Evolutionary conservation across 1,140 invertebrate species (phyloP).

Genomic region (Drosophila suzukii): DNA sequence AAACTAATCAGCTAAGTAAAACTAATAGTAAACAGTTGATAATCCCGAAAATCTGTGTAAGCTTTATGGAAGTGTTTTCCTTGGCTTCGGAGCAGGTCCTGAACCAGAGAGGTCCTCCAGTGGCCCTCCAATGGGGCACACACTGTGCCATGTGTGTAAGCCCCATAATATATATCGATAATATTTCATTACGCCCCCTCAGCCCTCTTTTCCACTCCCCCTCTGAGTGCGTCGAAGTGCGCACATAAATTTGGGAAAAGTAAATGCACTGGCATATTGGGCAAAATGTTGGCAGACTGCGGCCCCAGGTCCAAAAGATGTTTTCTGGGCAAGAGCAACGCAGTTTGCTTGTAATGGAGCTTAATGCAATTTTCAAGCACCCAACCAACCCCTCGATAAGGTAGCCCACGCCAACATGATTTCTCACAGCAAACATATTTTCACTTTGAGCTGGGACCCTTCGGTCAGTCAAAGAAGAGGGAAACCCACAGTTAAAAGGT

Average conservation of each 20-base stretch:
- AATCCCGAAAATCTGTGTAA: conserved; percentile 28
- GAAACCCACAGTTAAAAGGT: conserved; percentile 8
- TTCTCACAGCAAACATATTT: conserved; percentile 64
- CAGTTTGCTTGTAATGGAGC: conserved; percentile 67
- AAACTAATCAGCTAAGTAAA: conserved; percentile 37
- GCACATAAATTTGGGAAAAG: conserved; percentile 74
- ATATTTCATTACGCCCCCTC: conserved; percentile 69
- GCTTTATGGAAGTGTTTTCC: conserved; percentile 23
- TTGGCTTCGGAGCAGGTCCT: conserved; percentile 6
- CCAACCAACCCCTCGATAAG: conserved; percentile 12
- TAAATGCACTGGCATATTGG: conserved; percentile 80
- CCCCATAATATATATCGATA: conserved; percentile 77
- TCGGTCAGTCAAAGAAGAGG: conserved; percentile 13
- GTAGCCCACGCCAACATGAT: conserved; percentile 43
- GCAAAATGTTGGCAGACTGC: conserved; percentile 37
- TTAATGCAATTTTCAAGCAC: conserved; percentile 66
- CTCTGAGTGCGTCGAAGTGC: conserved; percentile 60
- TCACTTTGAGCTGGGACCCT: conserved; percentile 30
- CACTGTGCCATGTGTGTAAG: conserved; percentile 58
- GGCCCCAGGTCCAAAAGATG: conserved; percentile 27
- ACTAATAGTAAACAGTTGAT: conserved; percentile 47
- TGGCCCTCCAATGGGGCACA: conserved; percentile 13
- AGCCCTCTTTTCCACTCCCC: neutral
- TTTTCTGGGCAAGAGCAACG: conserved; percentile 18
- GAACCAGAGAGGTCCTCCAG: conserved; percentile 15